Evolutionary conservation across 2,888 invertebrate species (phyloP), one percentile per base, ranked within the genome.

Genomic region (Eristalis pertinax): DNA sequence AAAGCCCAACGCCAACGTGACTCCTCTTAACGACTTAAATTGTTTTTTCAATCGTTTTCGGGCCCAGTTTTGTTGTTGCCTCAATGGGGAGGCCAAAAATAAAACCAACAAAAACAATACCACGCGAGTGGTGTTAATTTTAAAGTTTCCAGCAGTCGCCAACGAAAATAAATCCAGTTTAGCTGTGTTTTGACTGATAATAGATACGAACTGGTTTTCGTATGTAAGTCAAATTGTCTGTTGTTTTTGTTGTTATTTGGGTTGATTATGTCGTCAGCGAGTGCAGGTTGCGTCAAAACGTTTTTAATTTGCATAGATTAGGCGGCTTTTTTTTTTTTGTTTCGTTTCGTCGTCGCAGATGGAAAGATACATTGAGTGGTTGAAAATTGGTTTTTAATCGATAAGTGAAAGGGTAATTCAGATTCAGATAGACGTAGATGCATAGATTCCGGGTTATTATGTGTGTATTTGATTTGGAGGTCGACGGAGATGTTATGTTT

Each of bases 251-350:
- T 50, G 50, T 8, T 8, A 50, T 19, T 50, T 50, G 50, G 50
- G 19, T 50, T 50, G 19, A 19, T 19, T 50, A 50, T 50, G 50
- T 50, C 50, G 50, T 50, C 50, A 50, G 50, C 50, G 50, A 19
- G 50, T 76, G 81, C 81, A 82, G 65, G 60, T 75, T 65, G 60
- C 62, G 68, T 29, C 35, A 68, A 63, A 63, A 69, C n/a, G 56
- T 15, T 70, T 60, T 65, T 50, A 65, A 70, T 76, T 82, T 60
- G 43, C 76, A 76, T 82, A 82, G 76, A 70, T 70, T 41, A 60
- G 4, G 50, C 50, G 8, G 50, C 8, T 5, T 8, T n/a, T 19
- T 1, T 50, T 19, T 22, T 19, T 19, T 50, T 50, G n/a, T 50
- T 19, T n/a, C n/a, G 50, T 7, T n/a, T 63, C 13, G 32, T 32